These are phyloP conservation scores for Antechinus flavipes DNA, from an alignment of 2,113 vertebrate species.

Conservation along the genomic window DNA sequence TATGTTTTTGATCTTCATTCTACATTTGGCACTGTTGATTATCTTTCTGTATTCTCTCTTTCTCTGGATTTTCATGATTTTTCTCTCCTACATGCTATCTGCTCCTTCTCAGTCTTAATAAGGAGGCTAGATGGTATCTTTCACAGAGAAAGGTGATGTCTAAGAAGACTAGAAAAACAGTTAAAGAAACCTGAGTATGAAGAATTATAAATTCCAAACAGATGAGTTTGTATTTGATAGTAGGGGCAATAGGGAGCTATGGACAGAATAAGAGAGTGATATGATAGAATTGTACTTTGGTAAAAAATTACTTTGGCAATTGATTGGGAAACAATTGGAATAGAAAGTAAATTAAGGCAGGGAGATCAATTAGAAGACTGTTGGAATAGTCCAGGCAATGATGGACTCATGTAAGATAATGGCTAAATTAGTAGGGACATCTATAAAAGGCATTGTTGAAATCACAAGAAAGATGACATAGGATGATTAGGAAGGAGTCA, in stretches of 20 bases:
- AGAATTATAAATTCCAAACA: neutral
- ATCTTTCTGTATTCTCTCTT: neutral
- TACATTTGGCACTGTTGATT: neutral
- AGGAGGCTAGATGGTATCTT: neutral
- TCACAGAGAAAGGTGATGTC: neutral
- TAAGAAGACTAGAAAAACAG: neutral
- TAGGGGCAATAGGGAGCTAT: neutral
- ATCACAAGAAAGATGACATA: neutral
- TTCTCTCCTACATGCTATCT: neutral
- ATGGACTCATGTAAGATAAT: neutral
- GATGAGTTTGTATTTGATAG: neutral
- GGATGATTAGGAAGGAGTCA: neutral
- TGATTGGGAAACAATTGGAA: neutral
- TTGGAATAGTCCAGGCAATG: neutral
- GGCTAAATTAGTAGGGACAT: neutral
- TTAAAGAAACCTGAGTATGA: neutral
- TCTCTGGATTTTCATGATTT: neutral
- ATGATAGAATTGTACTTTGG: neutral
- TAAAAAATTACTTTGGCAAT: neutral
- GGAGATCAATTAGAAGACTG: neutral
- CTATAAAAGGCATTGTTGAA: neutral
- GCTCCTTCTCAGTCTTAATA: neutral
- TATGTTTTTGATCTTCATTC: neutral
- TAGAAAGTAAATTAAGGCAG: neutral
- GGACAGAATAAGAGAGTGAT: neutral